Percentiles rank a stretch among this genome's conserved stretches.
These are phyloP conservation scores for Corapipo altera DNA, from an alignment of 2,113 vertebrate genomes.

Conservation along the genomic window DNA sequence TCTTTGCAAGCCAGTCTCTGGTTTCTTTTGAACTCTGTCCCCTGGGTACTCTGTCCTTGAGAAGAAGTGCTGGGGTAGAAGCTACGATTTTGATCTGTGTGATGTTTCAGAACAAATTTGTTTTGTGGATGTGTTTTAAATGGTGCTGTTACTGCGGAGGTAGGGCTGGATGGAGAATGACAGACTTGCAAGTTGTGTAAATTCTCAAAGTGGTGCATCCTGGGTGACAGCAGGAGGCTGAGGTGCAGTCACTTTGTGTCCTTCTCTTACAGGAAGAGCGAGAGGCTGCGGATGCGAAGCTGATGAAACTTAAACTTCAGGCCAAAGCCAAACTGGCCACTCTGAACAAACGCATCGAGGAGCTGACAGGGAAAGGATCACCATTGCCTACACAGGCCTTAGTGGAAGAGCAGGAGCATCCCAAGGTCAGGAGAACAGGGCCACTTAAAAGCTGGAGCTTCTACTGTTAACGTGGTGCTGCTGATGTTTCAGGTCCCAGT, in stretches of 20 bases:
- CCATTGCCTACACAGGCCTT: background rate
- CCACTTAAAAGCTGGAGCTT: background rate
- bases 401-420: background rate
- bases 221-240: background rate
- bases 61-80: background rate
- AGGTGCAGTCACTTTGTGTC: background rate
- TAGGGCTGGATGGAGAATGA: background rate
- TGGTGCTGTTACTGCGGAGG: background rate
- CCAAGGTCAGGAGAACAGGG: slow-evolving; percentile 27
- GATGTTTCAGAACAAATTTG: background rate
- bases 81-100: background rate
- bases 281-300: slow-evolving; percentile 83
- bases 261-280: slow-evolving; percentile 79
- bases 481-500: background rate
- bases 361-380: slow-evolving; percentile 78
- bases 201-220: background rate
- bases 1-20: background rate
- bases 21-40: background rate
- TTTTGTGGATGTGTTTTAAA: background rate
- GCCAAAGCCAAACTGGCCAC: slow-evolving; percentile 88
- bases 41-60: background rate
- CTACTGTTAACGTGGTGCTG: background rate
- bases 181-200: background rate
- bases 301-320: slow-evolving; percentile 92
- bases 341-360: slow-evolving; percentile 87